Evolutionary conservation across 2,888 invertebrate species (phyloP).

Genomic region (Pasiphila rectangulata): DNA sequence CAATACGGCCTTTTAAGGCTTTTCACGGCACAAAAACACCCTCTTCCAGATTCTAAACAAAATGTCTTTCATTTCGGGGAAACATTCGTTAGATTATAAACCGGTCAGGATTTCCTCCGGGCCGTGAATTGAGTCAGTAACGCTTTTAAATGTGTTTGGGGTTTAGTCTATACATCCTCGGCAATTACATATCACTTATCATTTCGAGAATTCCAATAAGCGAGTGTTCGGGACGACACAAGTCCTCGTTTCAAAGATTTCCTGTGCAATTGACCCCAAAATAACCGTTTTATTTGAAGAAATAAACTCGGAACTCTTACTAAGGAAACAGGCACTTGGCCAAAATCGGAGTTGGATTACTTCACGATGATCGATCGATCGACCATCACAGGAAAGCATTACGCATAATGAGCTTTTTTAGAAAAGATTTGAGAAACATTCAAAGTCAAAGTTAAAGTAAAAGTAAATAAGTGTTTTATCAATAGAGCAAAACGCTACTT

Average conservation of each 20-base stretch:
- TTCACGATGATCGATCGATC: constrained; percentile 26
- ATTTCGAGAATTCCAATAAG: constrained; percentile 27
- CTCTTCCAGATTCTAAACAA: constrained; percentile 30
- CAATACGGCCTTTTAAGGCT: constrained; percentile 37
- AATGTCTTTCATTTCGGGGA: constrained; percentile 28
- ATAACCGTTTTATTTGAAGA: constrained; percentile 35
- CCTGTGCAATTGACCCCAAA: constrained; percentile 35
- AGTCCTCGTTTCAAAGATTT: constrained; percentile 33
- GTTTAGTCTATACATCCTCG: constrained; percentile 21
- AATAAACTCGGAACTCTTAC: constrained; percentile 37
- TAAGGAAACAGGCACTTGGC: constrained; percentile 37
- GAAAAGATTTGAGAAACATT: constrained; percentile 29
- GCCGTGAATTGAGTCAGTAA: constrained; percentile 26
- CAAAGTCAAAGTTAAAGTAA: too few relatives aligned
- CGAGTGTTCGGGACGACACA: constrained; percentile 28
- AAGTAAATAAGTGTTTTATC: too few relatives aligned
- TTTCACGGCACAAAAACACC: constrained; percentile 27
- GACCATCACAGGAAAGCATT: constrained; percentile 32
- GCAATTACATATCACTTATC: constrained; percentile 29
- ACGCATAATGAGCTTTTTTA: constrained; percentile 34
- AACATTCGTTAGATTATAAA: constrained; percentile 35
- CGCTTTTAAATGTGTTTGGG: constrained; percentile 27
- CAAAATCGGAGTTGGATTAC: constrained; percentile 33
- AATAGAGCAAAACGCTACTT: too few relatives aligned
- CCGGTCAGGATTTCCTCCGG: constrained; percentile 26